Percentiles rank a stretch among this genome's conserved stretches.
These are phyloP conservation scores for Garra rufa DNA, from an alignment of 2,113 vertebrate species.

Conservation along the genomic window DNA sequence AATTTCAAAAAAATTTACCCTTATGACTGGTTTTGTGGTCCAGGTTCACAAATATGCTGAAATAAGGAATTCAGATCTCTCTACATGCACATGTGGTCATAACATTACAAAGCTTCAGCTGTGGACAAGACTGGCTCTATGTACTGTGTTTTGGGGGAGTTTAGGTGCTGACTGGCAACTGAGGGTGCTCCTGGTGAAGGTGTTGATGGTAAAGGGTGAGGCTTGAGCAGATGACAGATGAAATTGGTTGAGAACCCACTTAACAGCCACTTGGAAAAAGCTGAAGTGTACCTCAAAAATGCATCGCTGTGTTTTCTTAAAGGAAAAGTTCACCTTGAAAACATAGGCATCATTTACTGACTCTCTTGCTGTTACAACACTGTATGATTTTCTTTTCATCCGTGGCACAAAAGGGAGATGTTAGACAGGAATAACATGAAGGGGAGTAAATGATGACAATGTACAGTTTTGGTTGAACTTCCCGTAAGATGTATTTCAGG, in stretches of 20 bases:
- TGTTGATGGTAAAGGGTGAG: conserved; percentile 16
- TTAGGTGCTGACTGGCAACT: not conserved
- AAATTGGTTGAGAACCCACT: not conserved
- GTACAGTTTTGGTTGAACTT: not conserved
- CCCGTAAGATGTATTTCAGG: not conserved
- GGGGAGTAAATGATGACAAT: not conserved
- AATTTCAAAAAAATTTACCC: too few relatives aligned
- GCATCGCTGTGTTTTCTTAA: not conserved
- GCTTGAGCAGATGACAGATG: conserved; percentile 16
- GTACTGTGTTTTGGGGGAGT: not conserved
- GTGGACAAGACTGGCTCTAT: not conserved
- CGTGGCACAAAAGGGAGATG: not conserved
- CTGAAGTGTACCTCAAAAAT: conserved; percentile 4
- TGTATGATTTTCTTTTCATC: not conserved
- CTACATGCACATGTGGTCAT: not conserved
- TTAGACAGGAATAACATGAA: not conserved
- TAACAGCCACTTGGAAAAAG: conserved; percentile 24
- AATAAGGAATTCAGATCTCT: not conserved
- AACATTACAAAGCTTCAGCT: not conserved
- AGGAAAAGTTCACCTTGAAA: not conserved
- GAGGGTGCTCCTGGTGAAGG: not conserved
- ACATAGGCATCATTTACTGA: not conserved
- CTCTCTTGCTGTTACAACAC: not conserved
- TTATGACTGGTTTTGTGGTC: too few relatives aligned
- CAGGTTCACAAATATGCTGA: not conserved